These are phyloP conservation scores for Hydractinia symbiolongicarpus DNA, from an alignment of 30 jellyfish, hydroid and myxozoan genomes.

Conservation along the genomic window DNA sequence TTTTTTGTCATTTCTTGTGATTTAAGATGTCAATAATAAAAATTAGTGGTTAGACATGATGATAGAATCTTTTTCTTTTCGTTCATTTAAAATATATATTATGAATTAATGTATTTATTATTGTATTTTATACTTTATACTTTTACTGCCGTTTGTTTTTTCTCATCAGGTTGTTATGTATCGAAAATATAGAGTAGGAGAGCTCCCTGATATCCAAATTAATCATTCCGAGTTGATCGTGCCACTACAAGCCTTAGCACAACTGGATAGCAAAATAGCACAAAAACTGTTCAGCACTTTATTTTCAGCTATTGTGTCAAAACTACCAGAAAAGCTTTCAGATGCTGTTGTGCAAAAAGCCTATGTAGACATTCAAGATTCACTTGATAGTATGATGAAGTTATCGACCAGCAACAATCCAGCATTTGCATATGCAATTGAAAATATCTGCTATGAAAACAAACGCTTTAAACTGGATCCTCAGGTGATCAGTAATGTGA, in stretches of 20 bases:
- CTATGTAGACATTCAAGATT: slow-evolving; percentile 45
- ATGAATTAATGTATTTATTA: neutral
- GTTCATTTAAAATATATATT: neutral
- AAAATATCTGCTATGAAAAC: slow-evolving; percentile 52
- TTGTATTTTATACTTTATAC: neutral
- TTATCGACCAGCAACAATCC: slow-evolving; percentile 53
- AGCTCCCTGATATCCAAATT: slow-evolving; percentile 85
- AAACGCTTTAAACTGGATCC: slow-evolving; percentile 57
- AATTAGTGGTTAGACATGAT: too few relatives aligned
- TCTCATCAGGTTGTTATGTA: slow-evolving; percentile 63
- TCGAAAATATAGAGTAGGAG: slow-evolving; percentile 89
- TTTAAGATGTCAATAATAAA: too few relatives aligned
- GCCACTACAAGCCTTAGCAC: slow-evolving; percentile 92
- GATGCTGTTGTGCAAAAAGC: slow-evolving; percentile 50
- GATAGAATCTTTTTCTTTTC: too few relatives aligned
- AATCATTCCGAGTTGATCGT: slow-evolving; percentile 90
- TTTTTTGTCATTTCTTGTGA: too few relatives aligned
- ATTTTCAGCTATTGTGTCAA: slow-evolving; percentile 55
- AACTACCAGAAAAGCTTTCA: slow-evolving; percentile 44
- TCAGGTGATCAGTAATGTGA: slow-evolving; percentile 45
- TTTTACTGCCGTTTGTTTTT: neutral
- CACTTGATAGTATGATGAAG: slow-evolving; percentile 57
- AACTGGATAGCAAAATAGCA: slow-evolving; percentile 58
- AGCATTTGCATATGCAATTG: slow-evolving; percentile 65
- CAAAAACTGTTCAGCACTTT: slow-evolving; percentile 41